Percentiles rank a stretch among this genome's conserved stretches.
Evolutionary conservation across 2,888 invertebrate genomes (phyloP).

Genomic region (Spodoptera picta): DNA sequence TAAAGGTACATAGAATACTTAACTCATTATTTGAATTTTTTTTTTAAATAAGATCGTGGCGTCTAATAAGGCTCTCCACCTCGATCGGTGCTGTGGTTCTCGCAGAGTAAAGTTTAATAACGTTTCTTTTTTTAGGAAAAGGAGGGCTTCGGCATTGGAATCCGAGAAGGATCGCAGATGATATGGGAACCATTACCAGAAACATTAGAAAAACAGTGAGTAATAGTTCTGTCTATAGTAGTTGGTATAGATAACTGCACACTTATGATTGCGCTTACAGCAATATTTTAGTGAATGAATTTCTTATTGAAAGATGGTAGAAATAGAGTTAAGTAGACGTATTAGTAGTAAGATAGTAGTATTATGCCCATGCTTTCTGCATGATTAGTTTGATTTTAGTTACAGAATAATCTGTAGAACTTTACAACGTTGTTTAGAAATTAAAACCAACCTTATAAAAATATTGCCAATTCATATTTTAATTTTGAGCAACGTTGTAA

Average conservation of each 20-base stretch:
- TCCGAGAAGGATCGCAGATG: conserved; percentile 90
- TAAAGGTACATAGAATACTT: conserved; percentile 90
- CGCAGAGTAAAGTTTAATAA: background rate
- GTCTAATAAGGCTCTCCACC: no score
- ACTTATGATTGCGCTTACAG: background rate
- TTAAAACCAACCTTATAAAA: background rate
- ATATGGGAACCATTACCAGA: conserved; percentile 89
- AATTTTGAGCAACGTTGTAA: conserved; percentile 31
- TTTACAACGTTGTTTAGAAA: conserved; percentile 39
- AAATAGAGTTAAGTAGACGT: conserved; percentile 11
- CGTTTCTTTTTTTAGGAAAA: conserved; percentile 87
- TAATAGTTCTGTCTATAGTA: conserved; percentile 12
- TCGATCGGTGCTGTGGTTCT: no score
- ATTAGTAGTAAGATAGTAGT: conserved; percentile 4
- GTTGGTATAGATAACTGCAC: conserved; percentile 12
- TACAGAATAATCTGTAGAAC: conserved; percentile 8
- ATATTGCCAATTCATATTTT: background rate
- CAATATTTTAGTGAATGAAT: conserved; percentile 4
- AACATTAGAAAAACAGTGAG: conserved; percentile 74
- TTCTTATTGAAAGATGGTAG: conserved; percentile 10
- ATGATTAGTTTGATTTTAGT: conserved; percentile 29
- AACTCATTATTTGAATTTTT: no score
- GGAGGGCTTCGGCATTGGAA: conserved; percentile 91
- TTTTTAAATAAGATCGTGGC: no score
- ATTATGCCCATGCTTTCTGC: conserved; percentile 40